phyloP scores from a whole-genome alignment of 2,797 vertebrate genomes.

The Typhlichthys eigenmanni region DNA sequence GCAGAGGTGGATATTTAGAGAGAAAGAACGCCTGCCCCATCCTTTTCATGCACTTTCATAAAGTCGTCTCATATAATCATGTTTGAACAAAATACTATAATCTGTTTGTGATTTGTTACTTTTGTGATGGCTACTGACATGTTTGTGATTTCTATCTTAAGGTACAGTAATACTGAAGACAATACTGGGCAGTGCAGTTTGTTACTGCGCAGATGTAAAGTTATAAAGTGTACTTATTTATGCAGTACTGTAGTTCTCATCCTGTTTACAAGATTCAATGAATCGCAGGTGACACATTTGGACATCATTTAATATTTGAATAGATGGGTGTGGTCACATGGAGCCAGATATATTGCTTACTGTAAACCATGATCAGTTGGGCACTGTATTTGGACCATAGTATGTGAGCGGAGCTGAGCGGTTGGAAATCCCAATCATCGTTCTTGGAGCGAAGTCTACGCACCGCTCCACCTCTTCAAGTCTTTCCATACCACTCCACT shows the following conservation, averaged over 20 bases:
- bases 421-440: no score
- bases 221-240: neutral
- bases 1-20: constrained; percentile 54
- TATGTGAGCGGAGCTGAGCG: no score
- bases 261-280: no score
- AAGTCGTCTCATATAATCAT: constrained; percentile 7
- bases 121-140: constrained; percentile 1
- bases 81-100: constrained; percentile 14
- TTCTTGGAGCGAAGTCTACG: no score
- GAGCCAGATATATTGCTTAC: no score
- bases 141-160: neutral
- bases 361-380: neutral
- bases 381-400: neutral
- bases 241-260: no score
- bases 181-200: neutral
- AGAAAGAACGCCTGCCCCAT: constrained; percentile 42
- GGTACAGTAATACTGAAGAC: neutral
- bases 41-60: constrained; percentile 15
- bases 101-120: neutral
- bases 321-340: no score
- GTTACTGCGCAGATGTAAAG: neutral
- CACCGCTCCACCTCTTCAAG: no score
- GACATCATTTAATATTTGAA: no score
- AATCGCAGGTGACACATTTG: no score
- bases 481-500: no score